phyloP scores from a whole-genome alignment of 2,888 invertebrate species.

The Ecliptopera silaceata region DNA sequence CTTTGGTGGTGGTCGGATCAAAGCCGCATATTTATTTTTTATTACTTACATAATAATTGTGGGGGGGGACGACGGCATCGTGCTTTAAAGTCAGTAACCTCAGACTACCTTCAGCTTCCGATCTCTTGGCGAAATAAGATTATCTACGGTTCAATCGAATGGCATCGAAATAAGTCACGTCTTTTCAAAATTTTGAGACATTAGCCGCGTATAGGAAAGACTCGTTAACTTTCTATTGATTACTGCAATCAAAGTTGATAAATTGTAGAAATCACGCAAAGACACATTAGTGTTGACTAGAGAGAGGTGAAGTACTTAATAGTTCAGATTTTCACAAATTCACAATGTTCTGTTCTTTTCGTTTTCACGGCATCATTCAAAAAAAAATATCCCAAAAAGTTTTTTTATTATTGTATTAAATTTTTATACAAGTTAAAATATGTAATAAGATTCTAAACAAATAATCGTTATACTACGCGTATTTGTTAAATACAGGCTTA shows the following conservation, averaged over 20 bases:
- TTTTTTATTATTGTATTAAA: too few relatives aligned
- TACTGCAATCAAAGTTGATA: conserved; percentile 35
- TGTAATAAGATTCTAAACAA: too few relatives aligned
- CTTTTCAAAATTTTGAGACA: conserved; percentile 43
- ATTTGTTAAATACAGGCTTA: not conserved
- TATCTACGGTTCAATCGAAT: conserved; percentile 60
- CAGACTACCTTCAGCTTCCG: conserved; percentile 53
- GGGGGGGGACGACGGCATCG: conserved; percentile 50
- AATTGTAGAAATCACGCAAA: conserved; percentile 35
- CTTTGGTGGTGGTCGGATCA: conserved; percentile 50
- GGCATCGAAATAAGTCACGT: conserved; percentile 55
- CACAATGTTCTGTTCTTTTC: not conserved
- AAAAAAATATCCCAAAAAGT: too few relatives aligned
- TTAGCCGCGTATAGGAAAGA: conserved; percentile 50
- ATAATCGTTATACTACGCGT: too few relatives aligned
- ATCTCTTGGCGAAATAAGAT: conserved; percentile 53
- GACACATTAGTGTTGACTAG: conserved; percentile 18
- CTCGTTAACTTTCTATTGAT: conserved; percentile 37
- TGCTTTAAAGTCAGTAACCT: conserved; percentile 60
- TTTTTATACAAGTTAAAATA: too few relatives aligned
- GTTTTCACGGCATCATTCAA: not conserved
- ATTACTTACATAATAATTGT: conserved; percentile 70
- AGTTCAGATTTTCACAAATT: not conserved
- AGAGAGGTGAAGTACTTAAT: conserved; percentile 4
- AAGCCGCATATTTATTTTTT: conserved; percentile 61